These are phyloP conservation scores for Periparus ater DNA, from an alignment of 2,797 vertebrate genomes.

Conservation along the genomic window DNA sequence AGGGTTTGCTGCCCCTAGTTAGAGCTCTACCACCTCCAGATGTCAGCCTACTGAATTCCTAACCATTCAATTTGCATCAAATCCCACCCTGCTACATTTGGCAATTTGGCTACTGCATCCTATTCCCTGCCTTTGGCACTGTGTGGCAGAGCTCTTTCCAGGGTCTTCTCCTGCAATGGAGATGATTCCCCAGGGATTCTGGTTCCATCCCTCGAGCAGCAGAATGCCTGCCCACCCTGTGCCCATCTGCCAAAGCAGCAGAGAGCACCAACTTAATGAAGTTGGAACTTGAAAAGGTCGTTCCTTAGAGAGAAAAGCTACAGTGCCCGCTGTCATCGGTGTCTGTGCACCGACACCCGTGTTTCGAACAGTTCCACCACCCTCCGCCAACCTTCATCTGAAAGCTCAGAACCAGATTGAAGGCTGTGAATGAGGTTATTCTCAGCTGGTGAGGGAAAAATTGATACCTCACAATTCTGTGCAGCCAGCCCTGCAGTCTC, in stretches of 20 bases:
- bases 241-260: neutral
- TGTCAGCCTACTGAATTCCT: neutral
- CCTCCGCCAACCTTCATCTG: neutral
- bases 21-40: neutral
- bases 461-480: neutral
- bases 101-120: neutral
- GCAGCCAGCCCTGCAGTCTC: neutral
- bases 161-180: neutral
- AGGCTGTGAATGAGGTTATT: neutral
- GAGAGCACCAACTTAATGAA: neutral
- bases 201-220: neutral
- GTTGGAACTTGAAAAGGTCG: neutral
- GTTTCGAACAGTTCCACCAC: neutral
- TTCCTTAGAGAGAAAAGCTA: neutral
- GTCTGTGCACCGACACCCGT: neutral
- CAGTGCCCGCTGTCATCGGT: too few relatives aligned
- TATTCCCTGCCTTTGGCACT: neutral
- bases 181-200: rapidly evolving
- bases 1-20: neutral
- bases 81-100: neutral
- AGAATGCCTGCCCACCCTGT: neutral
- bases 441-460: neutral
- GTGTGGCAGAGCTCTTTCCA: neutral
- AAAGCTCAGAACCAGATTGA: neutral
- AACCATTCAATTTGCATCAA: neutral